Evolutionary conservation across 2,113 vertebrate species (phyloP).

Genomic region (Picathartes gymnocephalus): DNA sequence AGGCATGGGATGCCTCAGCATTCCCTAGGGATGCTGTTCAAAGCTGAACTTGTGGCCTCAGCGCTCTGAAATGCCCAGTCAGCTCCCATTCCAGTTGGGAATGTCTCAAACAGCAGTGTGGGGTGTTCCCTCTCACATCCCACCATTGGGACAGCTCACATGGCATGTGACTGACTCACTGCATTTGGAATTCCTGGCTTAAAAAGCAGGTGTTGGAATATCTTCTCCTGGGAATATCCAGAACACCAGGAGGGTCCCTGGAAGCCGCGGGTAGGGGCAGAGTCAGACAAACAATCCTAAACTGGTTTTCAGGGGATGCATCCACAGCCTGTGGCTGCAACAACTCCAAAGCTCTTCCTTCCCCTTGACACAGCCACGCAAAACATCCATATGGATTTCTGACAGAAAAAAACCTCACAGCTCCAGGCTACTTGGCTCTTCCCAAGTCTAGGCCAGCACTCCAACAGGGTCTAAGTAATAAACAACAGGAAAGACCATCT

Average conservation of each 20-base stretch:
- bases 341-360: not conserved
- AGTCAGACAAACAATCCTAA: not conserved
- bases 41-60: not conserved
- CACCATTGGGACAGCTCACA: not conserved
- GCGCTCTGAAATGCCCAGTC: rapidly evolving
- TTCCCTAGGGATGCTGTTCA: not conserved
- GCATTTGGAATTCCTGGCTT: not conserved
- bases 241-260: not conserved
- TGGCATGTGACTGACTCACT: not conserved
- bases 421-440: not conserved
- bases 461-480: not conserved
- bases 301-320: not conserved
- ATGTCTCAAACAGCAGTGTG: not conserved
- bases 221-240: not conserved
- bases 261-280: not conserved
- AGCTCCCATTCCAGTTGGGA: not conserved
- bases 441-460: not conserved
- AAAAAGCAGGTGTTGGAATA: not conserved
- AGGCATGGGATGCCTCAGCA: not conserved
- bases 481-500: not conserved
- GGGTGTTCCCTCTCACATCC: not conserved
- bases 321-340: not conserved
- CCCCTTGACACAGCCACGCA: not conserved
- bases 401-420: not conserved
- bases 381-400: not conserved